These are phyloP conservation scores for Cataglyphis hispanica DNA, from an alignment of 1,140 invertebrate genomes.

Conservation along the genomic window DNA sequence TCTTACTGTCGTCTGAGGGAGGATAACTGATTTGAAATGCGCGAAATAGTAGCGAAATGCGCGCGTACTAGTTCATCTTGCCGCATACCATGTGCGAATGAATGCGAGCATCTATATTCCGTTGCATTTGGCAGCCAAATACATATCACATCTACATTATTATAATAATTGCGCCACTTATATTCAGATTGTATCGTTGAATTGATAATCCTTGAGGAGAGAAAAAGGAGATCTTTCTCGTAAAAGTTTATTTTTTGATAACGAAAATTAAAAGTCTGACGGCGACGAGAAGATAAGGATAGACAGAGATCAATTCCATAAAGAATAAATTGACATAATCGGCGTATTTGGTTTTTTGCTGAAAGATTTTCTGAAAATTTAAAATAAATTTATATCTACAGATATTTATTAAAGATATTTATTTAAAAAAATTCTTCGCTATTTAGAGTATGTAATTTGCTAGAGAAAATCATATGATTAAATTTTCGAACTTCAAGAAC, in stretches of 20 bases:
- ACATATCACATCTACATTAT: background rate
- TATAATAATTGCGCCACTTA: conserved; percentile 26
- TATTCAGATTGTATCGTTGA: conserved; percentile 41
- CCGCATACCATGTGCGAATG: conserved; percentile 29
- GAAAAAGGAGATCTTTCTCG: background rate
- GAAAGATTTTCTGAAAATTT: no score
- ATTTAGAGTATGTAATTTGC: no score
- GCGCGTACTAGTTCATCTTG: conserved; percentile 6
- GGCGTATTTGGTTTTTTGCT: background rate
- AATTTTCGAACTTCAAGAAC: no score
- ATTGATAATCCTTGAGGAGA: conserved; percentile 19
- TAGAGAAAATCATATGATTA: no score
- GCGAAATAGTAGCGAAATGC: conserved; percentile 46
- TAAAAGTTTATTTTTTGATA: background rate
- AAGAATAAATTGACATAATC: background rate
- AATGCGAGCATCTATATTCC: conserved; percentile 24
- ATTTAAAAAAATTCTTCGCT: no score
- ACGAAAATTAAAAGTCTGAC: background rate
- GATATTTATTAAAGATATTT: no score
- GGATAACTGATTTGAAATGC: conserved; percentile 61
- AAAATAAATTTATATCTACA: no score
- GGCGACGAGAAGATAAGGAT: no score
- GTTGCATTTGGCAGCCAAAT: background rate
- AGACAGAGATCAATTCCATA: background rate
- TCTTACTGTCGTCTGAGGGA: conserved; percentile 34